Evolutionary conservation across 2,113 vertebrate genomes (phyloP), one percentile per base, ranked within the genome.

Genomic region (Lycocorax pyrrhopterus): DNA sequence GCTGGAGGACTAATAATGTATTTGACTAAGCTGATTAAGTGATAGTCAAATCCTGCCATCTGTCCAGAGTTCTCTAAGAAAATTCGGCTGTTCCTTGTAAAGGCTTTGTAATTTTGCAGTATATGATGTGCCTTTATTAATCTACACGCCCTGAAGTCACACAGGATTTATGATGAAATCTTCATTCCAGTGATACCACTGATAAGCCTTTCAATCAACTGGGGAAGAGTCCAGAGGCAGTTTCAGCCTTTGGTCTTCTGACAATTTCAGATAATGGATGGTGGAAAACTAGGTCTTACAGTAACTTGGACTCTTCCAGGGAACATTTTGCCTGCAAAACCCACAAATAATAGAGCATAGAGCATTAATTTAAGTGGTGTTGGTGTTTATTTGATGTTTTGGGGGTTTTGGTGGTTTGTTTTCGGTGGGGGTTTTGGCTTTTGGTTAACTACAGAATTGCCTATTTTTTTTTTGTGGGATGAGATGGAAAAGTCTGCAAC

Each of bases 21-120:
- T 96, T 89, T 95, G 94, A 87, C 89, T 96, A 96, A 96, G 91
- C 94, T 96, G 95, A 89, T 93, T 96, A 83, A 87, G 62, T 51
- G 81, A 64, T 80, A 87, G 77, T 84, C 67, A 78, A 89, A 83
- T 94, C 91, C 84, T 66, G 53, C 95, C 94, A 96, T 96, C 94
- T 97, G 94, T 93, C 66, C 41, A 53, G 81, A 78, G 89, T 56
- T 60, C 49, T 87, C 29, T 12, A 58, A 49, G 84, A 89, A 66
- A 91, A 76, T 43, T 91, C 4, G 4, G 4, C 74, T 76, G n/a
- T 39, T 92, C 33, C 72, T 92, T 86, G 51, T 71, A 47, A 91
- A 90, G 75, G 75, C 75, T 90, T 49, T 76, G 63, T 60, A 52
- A 51, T 89, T 92, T 88, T 87, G 80, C 51, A 47, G 47, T 74